A percentile compares a stretch with the other conserved stretches of the same genome.
Conservation (phyloP, 2,113 vertebrate genomes). For the Excalfactoria chinensis region DNA sequence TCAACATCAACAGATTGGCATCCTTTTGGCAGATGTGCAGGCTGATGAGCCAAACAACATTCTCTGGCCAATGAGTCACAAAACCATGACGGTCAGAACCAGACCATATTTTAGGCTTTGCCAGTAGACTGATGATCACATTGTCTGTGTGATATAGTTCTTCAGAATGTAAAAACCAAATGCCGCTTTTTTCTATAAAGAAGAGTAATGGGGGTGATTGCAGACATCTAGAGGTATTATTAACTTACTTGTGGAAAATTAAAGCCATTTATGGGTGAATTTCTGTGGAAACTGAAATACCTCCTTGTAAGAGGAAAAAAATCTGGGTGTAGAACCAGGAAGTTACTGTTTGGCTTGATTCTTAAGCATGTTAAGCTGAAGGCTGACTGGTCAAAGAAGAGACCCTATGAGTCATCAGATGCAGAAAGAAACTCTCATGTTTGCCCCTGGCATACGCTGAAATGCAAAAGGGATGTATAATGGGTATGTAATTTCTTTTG, state of each 20-base stretch:
- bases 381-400: background rate
- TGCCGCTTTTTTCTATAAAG: background rate
- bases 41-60: background rate
- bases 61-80: background rate
- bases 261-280: background rate
- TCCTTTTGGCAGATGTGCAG: background rate
- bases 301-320: background rate
- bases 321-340: background rate
- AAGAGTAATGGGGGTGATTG: background rate
- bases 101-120: background rate
- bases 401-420: background rate
- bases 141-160: background rate
- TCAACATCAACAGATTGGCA: background rate
- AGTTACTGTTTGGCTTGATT: conserved; percentile 11
- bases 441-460: background rate
- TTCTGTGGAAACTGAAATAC: background rate
- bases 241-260: background rate
- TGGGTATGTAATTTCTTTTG: background rate
- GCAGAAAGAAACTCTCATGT: background rate
- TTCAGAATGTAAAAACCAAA: background rate
- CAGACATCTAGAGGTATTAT: background rate
- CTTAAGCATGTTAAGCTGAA: background rate
- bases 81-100: background rate
- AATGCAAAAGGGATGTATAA: background rate
- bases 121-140: background rate